Conservation (phyloP, 1,140 invertebrate genomes). For the Tigriopus japonicus region DNA sequence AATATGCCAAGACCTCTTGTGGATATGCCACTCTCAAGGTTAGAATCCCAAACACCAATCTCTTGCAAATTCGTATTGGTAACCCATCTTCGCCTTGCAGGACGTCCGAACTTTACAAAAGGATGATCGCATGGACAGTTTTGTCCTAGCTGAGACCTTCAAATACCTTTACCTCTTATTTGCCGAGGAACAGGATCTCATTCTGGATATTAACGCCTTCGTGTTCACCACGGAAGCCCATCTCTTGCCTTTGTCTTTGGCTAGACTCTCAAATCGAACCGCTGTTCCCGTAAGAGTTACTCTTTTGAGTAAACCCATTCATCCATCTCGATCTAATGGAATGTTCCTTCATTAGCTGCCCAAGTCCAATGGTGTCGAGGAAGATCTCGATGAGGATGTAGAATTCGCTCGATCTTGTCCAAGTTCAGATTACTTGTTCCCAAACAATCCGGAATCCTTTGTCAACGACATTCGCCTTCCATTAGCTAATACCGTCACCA, state of each 20-base stretch:
- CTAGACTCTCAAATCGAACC: conserved; percentile 25
- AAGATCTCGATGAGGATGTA: conserved; percentile 20
- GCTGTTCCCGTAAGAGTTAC: conserved; percentile 24
- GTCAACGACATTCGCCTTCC: conserved; percentile 34
- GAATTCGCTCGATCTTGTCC: conserved; percentile 56
- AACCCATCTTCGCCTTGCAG: neutral
- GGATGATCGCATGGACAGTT: conserved; percentile 72
- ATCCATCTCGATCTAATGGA: neutral
- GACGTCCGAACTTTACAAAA: conserved; percentile 9
- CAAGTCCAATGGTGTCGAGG: neutral
- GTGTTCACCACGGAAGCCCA: conserved; percentile 95
- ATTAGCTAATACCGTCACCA: conserved; percentile 56
- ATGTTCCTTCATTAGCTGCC: no score
- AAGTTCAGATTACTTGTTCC: conserved; percentile 59
- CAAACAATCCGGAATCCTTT: conserved; percentile 37
- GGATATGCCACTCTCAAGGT: conserved; percentile 87
- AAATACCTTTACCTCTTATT: conserved; percentile 93
- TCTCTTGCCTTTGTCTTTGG: conserved; percentile 67
- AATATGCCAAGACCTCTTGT: conserved; percentile 75
- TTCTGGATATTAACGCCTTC: conserved; percentile 85
- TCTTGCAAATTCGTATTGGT: neutral
- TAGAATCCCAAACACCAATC: neutral
- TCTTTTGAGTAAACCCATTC: neutral
- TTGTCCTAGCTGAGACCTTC: conserved; percentile 90
- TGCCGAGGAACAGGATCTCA: conserved; percentile 62